A percentile compares a stretch with the other conserved stretches of the same genome.
Conservation (phyloP, 2,888 invertebrate genomes). For the Malthinus flaveolus region DNA sequence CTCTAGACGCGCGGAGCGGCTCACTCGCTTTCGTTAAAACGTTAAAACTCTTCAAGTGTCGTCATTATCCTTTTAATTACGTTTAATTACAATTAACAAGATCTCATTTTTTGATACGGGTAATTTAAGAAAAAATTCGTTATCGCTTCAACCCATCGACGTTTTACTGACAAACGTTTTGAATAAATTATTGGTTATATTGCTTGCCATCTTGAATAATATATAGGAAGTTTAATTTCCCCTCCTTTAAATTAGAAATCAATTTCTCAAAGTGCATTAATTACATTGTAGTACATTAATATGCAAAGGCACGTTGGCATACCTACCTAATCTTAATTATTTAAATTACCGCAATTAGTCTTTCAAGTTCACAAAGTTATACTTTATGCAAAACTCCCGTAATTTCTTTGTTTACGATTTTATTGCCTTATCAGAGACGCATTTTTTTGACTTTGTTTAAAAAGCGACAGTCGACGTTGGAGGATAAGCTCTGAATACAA, state of each 20-base stretch:
- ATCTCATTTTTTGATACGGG: too few species aligned
- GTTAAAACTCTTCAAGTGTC: background rate
- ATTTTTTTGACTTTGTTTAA: too few species aligned
- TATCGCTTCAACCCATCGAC: too few species aligned
- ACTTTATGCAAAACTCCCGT: constrained; percentile 14
- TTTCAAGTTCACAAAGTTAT: constrained; percentile 23
- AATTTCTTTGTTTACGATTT: too few species aligned
- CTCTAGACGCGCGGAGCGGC: too few species aligned
- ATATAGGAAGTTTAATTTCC: constrained; percentile 20
- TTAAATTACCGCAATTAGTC: constrained; percentile 26
- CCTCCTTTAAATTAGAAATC: constrained; percentile 19
- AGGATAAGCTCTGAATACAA: too few species aligned
- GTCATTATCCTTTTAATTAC: background rate
- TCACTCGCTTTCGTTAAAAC: background rate
- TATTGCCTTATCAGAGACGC: too few species aligned
- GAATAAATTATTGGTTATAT: constrained; percentile 24
- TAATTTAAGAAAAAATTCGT: too few species aligned
- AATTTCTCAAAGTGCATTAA: constrained; percentile 30
- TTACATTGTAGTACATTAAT: constrained; percentile 25
- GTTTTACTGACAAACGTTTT: constrained; percentile 21
- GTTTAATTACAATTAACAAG: too few species aligned
- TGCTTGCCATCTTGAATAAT: constrained; percentile 12
- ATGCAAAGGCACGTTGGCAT: constrained; percentile 29
- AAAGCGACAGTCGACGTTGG: too few species aligned
- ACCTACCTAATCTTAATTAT: constrained; percentile 20